A percentile compares a stretch with the other conserved stretches of the same genome.
Evolutionary conservation across 2,888 invertebrate species (phyloP).

Genomic region (Leptinotarsa rubiginosa): DNA sequence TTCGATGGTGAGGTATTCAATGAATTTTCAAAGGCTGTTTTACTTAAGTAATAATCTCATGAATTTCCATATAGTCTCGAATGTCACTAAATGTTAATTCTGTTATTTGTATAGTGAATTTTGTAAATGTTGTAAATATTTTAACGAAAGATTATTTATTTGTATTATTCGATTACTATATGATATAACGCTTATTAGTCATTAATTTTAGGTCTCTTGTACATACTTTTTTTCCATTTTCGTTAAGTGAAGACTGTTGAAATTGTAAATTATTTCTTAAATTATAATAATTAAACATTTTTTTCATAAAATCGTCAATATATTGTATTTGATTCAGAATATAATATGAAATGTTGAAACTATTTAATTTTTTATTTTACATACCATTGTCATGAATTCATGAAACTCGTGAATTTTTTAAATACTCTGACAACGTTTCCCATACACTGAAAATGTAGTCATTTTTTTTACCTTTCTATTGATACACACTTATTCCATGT

Average conservation of each 20-base stretch:
- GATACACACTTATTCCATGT: too few relatives aligned
- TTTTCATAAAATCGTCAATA: conserved; percentile 39
- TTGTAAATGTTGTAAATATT: conserved; percentile 61
- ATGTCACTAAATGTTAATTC: conserved; percentile 51
- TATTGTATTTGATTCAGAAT: neutral
- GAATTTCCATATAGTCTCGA: conserved; percentile 48
- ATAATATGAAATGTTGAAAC: neutral
- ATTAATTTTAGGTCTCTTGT: conserved; percentile 62
- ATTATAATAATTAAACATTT: conserved; percentile 53
- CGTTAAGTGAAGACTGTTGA: conserved; percentile 65
- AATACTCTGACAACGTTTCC: too few relatives aligned
- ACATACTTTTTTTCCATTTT: conserved; percentile 55
- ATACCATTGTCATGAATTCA: too few relatives aligned
- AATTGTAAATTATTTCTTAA: conserved; percentile 59
- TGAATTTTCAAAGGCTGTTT: conserved; percentile 59
- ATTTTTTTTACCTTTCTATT: too few relatives aligned
- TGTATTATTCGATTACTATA: conserved; percentile 51
- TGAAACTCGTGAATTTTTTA: too few relatives aligned
- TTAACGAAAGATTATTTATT: conserved; percentile 55
- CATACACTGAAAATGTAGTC: too few relatives aligned
- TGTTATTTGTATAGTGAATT: conserved; percentile 51
- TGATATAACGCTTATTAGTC: conserved; percentile 64
- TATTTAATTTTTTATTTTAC: too few relatives aligned
- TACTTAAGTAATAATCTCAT: conserved; percentile 48
- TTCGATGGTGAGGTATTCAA: conserved; percentile 31